A percentile compares a stretch with the other conserved stretches of the same genome.
These are phyloP conservation scores for Virgularia gustaviana DNA, from an alignment of 92 coral and sea anemone genomes.

Conservation along the genomic window DNA sequence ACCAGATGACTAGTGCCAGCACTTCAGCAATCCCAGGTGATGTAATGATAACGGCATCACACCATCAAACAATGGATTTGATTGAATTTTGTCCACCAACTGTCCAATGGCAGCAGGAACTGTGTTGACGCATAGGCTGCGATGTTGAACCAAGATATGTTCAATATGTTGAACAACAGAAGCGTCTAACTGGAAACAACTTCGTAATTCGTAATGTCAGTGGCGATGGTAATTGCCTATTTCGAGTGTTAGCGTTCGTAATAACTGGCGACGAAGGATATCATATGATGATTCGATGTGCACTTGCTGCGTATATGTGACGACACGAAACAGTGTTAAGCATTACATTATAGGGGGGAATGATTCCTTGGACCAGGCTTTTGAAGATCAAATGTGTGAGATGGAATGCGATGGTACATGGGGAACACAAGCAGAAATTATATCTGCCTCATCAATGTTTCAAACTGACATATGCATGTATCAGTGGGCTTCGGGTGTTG, in stretches of 20 bases:
- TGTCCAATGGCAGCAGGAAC: conserved; percentile 27
- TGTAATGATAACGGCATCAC: conserved; percentile 9
- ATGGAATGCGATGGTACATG: background rate
- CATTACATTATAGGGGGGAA: conserved; percentile 26
- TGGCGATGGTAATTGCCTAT: conserved; percentile 15
- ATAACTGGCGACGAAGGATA: conserved; percentile 17
- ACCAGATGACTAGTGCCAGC: background rate
- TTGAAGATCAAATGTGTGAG: conserved; percentile 20
- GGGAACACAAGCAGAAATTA: too few relatives aligned
- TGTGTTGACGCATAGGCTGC: conserved; percentile 2
- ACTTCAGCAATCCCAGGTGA: background rate
- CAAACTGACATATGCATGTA: too few relatives aligned
- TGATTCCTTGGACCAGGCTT: background rate
- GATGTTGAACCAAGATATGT: conserved; percentile 1
- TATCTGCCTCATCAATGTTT: too few relatives aligned
- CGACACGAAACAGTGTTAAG: conserved; percentile 8
- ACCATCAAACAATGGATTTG: background rate
- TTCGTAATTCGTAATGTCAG: conserved; percentile 14
- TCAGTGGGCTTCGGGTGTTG: background rate
- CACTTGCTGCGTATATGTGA: conserved; percentile 8
- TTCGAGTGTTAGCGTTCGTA: conserved; percentile 13
- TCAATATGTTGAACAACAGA: background rate
- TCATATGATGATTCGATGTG: conserved; percentile 7
- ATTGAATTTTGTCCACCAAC: conserved; percentile 11
- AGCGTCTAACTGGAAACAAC: background rate